Evolutionary conservation across 2,113 vertebrate species (phyloP).

Genomic region (Cyrtonyx montezumae): DNA sequence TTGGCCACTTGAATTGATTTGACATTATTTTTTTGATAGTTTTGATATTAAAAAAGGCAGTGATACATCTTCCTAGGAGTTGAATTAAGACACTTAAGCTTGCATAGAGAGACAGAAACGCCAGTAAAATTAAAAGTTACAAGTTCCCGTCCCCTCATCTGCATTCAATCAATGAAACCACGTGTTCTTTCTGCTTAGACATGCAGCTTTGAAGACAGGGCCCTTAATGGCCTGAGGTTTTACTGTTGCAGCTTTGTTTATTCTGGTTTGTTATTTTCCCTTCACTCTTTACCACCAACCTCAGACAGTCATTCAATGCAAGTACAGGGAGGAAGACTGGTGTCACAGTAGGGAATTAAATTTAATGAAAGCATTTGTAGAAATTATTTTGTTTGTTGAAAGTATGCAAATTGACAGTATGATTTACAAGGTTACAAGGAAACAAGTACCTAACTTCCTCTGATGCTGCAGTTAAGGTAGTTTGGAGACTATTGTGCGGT

Average conservation of each 20-base stretch:
- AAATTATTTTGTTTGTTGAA: constrained; percentile 65
- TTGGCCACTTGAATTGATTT: neutral
- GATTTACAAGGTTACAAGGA: constrained; percentile 66
- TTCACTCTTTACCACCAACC: constrained; percentile 30
- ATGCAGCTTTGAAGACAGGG: constrained; percentile 29
- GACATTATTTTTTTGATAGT: too few relatives aligned
- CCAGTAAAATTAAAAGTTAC: constrained; percentile 47
- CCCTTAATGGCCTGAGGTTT: constrained; percentile 20
- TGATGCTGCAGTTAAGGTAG: constrained; percentile 25
- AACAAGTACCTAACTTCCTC: constrained; percentile 19
- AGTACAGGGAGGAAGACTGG: constrained; percentile 14
- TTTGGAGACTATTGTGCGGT: constrained; percentile 41
- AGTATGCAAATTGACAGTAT: constrained; percentile 49
- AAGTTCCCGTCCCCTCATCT: constrained; percentile 33
- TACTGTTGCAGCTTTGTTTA: constrained; percentile 42
- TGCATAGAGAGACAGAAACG: neutral
- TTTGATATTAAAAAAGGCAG: neutral
- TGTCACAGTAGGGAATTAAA: constrained; percentile 32
- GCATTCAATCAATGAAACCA: constrained; percentile 42
- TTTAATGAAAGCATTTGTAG: constrained; percentile 35
- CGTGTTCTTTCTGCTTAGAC: constrained; percentile 15
- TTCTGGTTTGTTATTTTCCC: neutral
- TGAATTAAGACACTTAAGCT: neutral
- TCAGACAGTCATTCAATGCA: constrained; percentile 23
- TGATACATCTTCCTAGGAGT: neutral